Conservation (phyloP, 2,888 invertebrate species). For the Tridacna gigas region DNA sequence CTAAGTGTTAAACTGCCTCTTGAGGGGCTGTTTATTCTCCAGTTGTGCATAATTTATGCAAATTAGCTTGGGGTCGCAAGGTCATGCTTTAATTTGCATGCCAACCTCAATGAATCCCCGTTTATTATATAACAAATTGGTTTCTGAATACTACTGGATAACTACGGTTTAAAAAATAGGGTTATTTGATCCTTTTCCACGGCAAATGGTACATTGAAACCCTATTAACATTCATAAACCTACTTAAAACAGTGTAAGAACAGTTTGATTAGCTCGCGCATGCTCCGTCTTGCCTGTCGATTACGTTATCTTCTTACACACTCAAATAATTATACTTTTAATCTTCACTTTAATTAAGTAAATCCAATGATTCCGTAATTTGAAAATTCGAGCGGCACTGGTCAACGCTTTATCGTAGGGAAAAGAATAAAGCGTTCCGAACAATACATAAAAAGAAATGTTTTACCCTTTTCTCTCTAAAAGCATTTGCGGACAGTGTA, state of each 20-base stretch:
- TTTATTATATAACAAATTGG: conserved; percentile 64
- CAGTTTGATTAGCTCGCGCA: no score
- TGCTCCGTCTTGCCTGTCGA: no score
- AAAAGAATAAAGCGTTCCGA: neutral
- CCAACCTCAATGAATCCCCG: conserved; percentile 43
- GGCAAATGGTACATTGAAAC: no score
- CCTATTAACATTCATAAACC: no score
- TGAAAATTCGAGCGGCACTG: no score
- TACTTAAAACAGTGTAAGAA: no score
- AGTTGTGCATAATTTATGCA: conserved; percentile 57
- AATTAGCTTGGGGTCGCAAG: conserved; percentile 48
- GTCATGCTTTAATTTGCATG: conserved; percentile 65
- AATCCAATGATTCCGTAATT: no score
- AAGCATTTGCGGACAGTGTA: no score
- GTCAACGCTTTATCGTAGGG: no score
- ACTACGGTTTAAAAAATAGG: neutral
- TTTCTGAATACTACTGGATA: conserved; percentile 23
- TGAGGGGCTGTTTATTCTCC: conserved; percentile 19
- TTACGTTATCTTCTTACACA: no score
- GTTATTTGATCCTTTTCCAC: neutral
- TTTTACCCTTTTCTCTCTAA: neutral
- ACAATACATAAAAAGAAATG: conserved; percentile 14
- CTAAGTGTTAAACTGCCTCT: neutral
- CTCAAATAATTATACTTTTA: no score
- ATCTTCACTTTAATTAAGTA: no score